Percentiles rank a stretch among this genome's conserved stretches.
These are phyloP conservation scores for Carduelis carduelis DNA, from an alignment of 2,797 vertebrate species.

Conservation along the genomic window DNA sequence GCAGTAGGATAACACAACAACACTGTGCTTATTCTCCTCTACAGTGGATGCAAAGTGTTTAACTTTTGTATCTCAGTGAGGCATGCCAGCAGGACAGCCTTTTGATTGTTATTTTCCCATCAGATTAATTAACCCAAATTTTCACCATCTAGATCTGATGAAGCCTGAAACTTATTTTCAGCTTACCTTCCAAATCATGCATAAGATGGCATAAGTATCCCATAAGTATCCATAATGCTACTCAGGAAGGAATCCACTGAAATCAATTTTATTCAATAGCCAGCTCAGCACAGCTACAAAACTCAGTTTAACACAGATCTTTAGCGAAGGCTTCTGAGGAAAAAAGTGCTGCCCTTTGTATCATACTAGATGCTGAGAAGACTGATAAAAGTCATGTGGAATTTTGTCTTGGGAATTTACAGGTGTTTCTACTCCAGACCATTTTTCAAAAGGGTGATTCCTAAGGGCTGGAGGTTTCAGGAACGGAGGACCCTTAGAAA, in stretches of 20 bases:
- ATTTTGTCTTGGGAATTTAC: neutral
- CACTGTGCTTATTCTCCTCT: neutral
- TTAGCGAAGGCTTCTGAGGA: neutral
- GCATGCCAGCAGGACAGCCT: neutral
- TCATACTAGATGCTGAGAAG: neutral
- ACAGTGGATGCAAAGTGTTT: neutral
- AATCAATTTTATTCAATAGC: neutral
- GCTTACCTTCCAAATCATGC: neutral
- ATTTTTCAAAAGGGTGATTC: neutral
- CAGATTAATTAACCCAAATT: neutral
- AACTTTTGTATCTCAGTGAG: neutral
- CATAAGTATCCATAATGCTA: neutral
- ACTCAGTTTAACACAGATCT: neutral
- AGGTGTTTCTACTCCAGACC: neutral
- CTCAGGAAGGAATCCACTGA: neutral
- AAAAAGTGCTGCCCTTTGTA: neutral
- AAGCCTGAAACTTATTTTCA: neutral
- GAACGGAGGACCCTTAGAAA: neutral
- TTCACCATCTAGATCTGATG: neutral
- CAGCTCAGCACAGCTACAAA: neutral
- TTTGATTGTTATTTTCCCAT: neutral
- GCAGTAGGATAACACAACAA: neutral
- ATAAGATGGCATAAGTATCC: neutral
- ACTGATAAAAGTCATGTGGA: accelerated
- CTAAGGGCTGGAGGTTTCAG: neutral